Evolutionary conservation across 53 echinoderm and acorn worm genomes (phyloP), one percentile per base, ranked within the genome.

Genomic region (Zoroaster sp.): DNA sequence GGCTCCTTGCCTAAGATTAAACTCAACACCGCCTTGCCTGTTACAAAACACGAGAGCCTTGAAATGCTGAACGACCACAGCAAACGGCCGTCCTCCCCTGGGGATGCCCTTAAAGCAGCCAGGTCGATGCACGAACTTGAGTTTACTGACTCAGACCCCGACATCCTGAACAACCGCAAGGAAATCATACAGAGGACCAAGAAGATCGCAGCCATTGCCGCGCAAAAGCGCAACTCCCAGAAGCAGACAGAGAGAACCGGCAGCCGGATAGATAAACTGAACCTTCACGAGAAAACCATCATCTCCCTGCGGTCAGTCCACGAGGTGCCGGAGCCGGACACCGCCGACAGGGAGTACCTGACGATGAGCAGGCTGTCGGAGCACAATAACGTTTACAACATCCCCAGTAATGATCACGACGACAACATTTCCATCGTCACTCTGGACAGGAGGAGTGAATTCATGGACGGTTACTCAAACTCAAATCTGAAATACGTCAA

Each of bases 121-220:
- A 88, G 68, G 69, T 94, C 94, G 39, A 75, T 94, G 82, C 91
- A 94, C 23, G 90, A 92, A 17, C 90, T 94, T 41, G 83, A 90
- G 69, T 46, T 90, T 31, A 51, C 72, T 51, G 92, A 92, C 40
- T 92, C 92, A 0, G 89, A 92, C 28, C 36, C 43, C 2, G 94
- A 94, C 49, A 17, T 80, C 28, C 55, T 82, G 59, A 87, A 65
- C 20, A 40, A 92, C 35, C 88, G 95, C 10, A 94, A 90, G 87
- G 98, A 98, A 74, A 95, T 98, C 18, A 74, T 91, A n/a, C 88
- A 88, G 33, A 86, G 92, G 82, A 98, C 98, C 30, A 92, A 96
- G 78, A 98, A 89, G 34, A 98, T 98, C 18, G 94, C 98, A 0
- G 95, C 93, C 18, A 88, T 96, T 13, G 98, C 98, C 18, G 98